Base-by-base conservation (phyloP, 2,113 vertebrate species). In the Leptobrachium ailaonicum region DNA sequence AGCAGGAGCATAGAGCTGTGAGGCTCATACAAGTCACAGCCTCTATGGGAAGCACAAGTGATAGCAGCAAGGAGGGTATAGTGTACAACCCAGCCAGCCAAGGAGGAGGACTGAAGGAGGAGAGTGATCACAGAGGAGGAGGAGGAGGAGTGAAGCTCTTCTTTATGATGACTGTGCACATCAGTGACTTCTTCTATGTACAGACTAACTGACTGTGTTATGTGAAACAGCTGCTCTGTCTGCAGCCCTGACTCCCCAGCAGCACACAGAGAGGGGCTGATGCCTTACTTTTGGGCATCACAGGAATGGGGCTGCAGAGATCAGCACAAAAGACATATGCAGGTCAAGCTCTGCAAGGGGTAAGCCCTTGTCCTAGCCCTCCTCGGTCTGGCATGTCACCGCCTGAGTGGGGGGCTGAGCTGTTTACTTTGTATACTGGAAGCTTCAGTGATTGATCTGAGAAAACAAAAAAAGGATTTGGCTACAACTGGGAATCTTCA, bases 91-190 rank as follows among this genome's bases (percentile, higher is more conserved):
- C 70, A 66, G 50, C 62, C n/a, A 80, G 77, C 68, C 60, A 3
- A 79, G 76, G 77, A 66, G 77, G 70, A 72, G 43, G n/a, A 64
- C 44, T n/a, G 45, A 53, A 68, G 66, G 74, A 77, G 76, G 77
- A 73, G 70, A 42, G 54, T 60, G 75, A 77, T 77, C 75, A 70
- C 75, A 45, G 68, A 58, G 60, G 71, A 41, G 42, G 66, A 66
- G 43, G 75, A 53, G 67, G 50, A 53, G 78, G 62, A 53, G 8
- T 41, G 40, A 12, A 69, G 13, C 41, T 45, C 41, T 66, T 44
- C 71, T 73, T 68, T 80, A 47, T 79, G 68, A 79, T 79, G 77
- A 79, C 77, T 79, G 40, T 80, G 78, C 78, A 67, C 10, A 73
- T 73, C 71, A 67, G n/a, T 74, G 70, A 66, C 69, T 79, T 62